Conservation (phyloP, 2,797 vertebrate species). For the Platyrinchus mystaceus region DNA sequence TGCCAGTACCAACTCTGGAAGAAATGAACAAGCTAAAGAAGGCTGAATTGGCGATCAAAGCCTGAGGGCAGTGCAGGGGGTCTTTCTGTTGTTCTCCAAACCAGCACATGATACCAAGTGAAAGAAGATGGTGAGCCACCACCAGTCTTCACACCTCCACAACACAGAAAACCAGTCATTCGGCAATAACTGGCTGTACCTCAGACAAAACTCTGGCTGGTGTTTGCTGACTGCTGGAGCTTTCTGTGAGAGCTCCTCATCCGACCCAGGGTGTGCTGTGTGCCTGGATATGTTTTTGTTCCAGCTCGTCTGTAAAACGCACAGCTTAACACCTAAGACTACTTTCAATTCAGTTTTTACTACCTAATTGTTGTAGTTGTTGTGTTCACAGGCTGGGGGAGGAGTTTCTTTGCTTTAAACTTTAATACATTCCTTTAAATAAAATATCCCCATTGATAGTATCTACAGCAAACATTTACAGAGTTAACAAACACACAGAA, state of each 20-base stretch:
- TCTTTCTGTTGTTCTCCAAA: not conserved
- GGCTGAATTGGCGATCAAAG: not conserved
- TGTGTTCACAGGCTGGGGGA: not conserved
- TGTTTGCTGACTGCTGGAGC: not conserved
- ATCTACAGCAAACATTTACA: constrained; percentile 13
- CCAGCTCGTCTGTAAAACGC: not conserved
- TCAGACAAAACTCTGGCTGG: not conserved
- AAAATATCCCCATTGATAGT: not conserved
- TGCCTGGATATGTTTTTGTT: too few species aligned
- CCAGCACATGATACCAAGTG: not conserved
- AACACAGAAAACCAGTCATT: not conserved
- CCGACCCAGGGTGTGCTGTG: fast-evolving
- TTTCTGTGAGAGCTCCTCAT: not conserved
- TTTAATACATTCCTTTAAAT: not conserved
- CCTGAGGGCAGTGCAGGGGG: not conserved
- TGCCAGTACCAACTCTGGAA: not conserved
- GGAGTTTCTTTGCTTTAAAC: not conserved
- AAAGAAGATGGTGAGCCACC: not conserved
- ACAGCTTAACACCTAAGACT: not conserved
- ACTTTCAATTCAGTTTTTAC: not conserved
- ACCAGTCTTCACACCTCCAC: not conserved
- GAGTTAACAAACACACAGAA: not conserved
- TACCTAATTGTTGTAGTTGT: not conserved
- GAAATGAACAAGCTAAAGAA: not conserved
- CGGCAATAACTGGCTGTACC: not conserved